A percentile compares a stretch with the other conserved stretches of the same genome.
Evolutionary conservation across 2,888 invertebrate genomes (phyloP).

Genomic region (Amiota mariae): DNA sequence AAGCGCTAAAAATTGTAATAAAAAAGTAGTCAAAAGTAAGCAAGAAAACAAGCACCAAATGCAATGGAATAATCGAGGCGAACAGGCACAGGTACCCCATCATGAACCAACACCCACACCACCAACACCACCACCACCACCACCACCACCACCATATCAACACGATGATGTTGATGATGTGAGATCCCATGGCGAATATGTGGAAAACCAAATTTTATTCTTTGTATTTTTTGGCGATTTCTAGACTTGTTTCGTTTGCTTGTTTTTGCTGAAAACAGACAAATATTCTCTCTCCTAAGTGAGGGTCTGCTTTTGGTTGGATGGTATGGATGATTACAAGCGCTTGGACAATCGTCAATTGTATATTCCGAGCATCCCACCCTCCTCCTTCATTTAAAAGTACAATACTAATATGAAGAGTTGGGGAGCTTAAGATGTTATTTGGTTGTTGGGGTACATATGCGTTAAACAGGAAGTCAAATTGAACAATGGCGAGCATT

Average conservation of each 20-base stretch:
- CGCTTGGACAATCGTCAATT: background rate
- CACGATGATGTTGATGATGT: background rate
- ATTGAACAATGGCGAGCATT: constrained; percentile 23
- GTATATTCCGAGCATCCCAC: background rate
- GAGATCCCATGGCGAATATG: background rate
- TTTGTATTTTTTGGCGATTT: constrained; percentile 2
- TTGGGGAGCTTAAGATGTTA: background rate
- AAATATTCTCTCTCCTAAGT: background rate
- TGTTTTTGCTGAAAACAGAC: background rate
- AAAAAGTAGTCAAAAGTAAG: constrained; percentile 17
- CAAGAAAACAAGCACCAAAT: background rate
- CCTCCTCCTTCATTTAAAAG: background rate
- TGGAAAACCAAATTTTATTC: background rate
- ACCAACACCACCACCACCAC: background rate
- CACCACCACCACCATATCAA: background rate
- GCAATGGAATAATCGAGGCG: background rate
- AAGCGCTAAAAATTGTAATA: constrained; percentile 29
- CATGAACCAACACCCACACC: background rate
- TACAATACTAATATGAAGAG: no score
- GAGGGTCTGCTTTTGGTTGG: background rate
- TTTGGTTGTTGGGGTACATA: background rate
- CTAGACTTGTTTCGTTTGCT: constrained; percentile 23
- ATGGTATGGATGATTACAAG: constrained; percentile 8
- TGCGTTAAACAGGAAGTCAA: constrained; percentile 1
- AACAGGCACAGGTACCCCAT: constrained; percentile 5